phyloP scores from a whole-genome alignment of 2,113 vertebrate genomes.

The Podarcis raffonei region DNA sequence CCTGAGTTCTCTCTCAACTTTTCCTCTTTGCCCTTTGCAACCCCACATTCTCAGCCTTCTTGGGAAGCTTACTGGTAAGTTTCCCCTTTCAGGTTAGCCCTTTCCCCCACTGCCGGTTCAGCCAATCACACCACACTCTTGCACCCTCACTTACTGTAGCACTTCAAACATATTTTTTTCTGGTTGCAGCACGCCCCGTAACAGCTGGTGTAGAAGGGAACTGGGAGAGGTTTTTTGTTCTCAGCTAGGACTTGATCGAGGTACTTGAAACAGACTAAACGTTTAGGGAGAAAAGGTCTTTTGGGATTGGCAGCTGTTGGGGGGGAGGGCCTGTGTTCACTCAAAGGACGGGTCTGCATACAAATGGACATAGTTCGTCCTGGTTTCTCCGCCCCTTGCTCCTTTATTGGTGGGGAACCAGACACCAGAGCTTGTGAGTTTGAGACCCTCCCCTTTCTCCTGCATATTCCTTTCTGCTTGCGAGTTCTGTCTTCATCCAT shows the following conservation, averaged over 20 bases:
- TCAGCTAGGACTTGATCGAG: neutral
- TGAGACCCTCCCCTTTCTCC: neutral
- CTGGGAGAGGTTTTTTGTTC: neutral
- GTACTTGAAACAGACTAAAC: neutral
- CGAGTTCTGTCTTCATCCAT: neutral
- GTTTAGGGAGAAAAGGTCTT: too few species aligned
- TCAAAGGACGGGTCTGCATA: neutral
- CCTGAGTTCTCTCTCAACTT: neutral
- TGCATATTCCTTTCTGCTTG: neutral
- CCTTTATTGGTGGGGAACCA: constrained; percentile 18
- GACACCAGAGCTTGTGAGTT: neutral
- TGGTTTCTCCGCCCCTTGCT: neutral
- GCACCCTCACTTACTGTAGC: neutral
- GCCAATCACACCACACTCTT: neutral
- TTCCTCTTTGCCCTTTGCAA: neutral
- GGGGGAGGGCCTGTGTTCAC: neutral
- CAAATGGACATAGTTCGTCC: neutral
- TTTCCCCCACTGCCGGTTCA: neutral
- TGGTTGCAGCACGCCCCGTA: neutral
- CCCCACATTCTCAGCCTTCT: neutral
- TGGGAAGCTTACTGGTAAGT: neutral
- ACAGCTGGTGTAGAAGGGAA: neutral
- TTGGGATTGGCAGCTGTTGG: neutral
- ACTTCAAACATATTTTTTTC: neutral
- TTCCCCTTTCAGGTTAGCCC: neutral